Percentiles rank a stretch among this genome's conserved stretches.
phyloP scores from a whole-genome alignment of 1,140 invertebrate genomes.

The Aphaenogaster floridana region DNA sequence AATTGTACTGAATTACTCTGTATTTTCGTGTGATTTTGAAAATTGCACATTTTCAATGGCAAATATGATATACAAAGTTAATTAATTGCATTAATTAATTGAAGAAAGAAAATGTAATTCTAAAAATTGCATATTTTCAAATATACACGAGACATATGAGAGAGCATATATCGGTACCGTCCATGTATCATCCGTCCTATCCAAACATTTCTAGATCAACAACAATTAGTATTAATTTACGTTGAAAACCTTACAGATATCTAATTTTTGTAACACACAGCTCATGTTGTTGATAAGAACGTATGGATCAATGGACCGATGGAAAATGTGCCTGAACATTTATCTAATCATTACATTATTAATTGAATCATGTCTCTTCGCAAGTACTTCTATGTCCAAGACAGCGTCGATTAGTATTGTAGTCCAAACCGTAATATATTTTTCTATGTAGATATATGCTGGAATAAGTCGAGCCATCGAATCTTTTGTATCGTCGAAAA shows the following conservation, averaged over 20 bases:
- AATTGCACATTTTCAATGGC: background rate
- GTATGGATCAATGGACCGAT: constrained; percentile 6
- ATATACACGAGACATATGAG: constrained; percentile 4
- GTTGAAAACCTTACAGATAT: background rate
- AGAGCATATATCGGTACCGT: constrained; percentile 28
- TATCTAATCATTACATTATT: constrained; percentile 11
- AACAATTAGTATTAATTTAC: constrained; percentile 28
- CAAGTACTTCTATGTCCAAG: constrained; percentile 58
- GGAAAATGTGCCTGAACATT: constrained; percentile 41
- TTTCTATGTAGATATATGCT: constrained; percentile 66
- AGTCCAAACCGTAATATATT: constrained; percentile 62
- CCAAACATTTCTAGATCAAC: constrained; percentile 16
- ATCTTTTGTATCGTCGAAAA: constrained; percentile 52
- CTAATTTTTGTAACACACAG: constrained; percentile 23
- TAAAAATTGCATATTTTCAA: constrained; percentile 2
- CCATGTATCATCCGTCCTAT: constrained; percentile 20
- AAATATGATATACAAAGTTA: background rate
- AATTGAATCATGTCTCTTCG: background rate
- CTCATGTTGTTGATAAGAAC: background rate
- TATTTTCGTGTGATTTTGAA: background rate
- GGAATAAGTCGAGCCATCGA: constrained; percentile 59
- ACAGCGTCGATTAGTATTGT: constrained; percentile 29
- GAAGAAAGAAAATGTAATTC: background rate
- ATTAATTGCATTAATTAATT: background rate
- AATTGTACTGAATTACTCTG: background rate